Evolutionary conservation across 2,888 invertebrate species (phyloP), one percentile per base, ranked within the genome.

Genomic region (Hydroisotoma schaefferi): DNA sequence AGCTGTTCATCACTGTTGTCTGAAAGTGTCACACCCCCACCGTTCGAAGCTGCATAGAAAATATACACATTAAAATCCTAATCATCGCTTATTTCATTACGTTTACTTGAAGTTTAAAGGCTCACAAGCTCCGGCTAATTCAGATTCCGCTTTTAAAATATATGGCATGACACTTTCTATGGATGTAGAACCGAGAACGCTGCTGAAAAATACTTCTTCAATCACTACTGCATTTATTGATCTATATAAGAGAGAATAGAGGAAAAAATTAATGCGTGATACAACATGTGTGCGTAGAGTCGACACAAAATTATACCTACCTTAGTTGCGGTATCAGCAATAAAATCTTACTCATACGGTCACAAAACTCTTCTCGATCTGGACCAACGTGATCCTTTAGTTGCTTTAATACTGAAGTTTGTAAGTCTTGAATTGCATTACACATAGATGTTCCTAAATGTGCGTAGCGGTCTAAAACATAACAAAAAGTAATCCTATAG

Each of bases 191-290:
- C 94, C 94, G 49, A 94, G 86, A 64, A 94, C 83, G 53, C 90
- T 91, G 2, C 91, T 87, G 76, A 95, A 94, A 81, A 94, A 94
- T 56, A 94, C 82, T 75, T 94, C 94, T 77, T 94, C 94, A 55
- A 94, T 81, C 63, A 62, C 66, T 28, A 61, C 59, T 43, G 67
- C 59, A 61, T 46, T 67, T 15, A 70, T 37, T 28, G 63, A 58
- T 37, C 71, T 71, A 28, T 6, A 59, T 28, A 47, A 47, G 33
- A 52, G 8, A 43, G 40, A 46, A 10, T 43, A 25, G 46, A 20
- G 20, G 22, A 48, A 29, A 55, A 26, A 55, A 54, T 22, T 52
- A 10, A n/a, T 53, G 38, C 38, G 22, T 25, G 27, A 27, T 12
- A 33, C 15, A 33, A 33, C 33, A 15, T 15, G 33, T 33, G 15